A percentile compares a stretch with the other conserved stretches of the same genome.
These are phyloP conservation scores for Enoplolaimus lenunculus DNA, from an alignment of 2,888 invertebrate genomes.

Conservation along the genomic window DNA sequence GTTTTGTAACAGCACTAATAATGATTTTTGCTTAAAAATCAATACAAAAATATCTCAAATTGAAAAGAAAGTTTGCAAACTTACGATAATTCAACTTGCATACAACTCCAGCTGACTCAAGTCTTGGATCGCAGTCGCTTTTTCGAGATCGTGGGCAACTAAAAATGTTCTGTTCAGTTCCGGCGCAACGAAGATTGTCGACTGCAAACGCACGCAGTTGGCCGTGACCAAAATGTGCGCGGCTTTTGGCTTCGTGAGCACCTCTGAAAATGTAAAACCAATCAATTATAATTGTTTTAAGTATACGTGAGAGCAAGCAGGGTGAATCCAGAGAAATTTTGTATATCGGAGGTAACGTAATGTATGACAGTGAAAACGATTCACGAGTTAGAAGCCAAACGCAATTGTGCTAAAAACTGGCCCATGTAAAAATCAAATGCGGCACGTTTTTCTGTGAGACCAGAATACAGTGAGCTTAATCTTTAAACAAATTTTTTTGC, in stretches of 20 bases:
- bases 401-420: background rate
- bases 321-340: no score
- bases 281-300: no score
- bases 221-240: conserved; percentile 15
- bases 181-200: conserved; percentile 18
- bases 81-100: conserved; percentile 29
- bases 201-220: conserved; percentile 11
- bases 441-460: no score
- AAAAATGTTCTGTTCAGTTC: conserved; percentile 18
- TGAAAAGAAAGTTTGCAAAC: no score
- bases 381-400: no score
- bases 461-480: no score
- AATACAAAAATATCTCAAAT: no score
- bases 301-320: no score
- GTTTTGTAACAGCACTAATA: no score
- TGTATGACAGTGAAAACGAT: background rate
- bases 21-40: no score
- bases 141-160: background rate
- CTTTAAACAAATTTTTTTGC: no score
- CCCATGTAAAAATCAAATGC: no score
- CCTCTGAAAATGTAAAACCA: conserved; percentile 42
- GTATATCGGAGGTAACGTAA: background rate
- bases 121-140: conserved; percentile 35
- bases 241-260: conserved; percentile 41
- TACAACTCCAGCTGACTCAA: conserved; percentile 43